Evolutionary conservation across 30 jellyfish, hydroid and myxozoan genomes (phyloP), one percentile per base, ranked within the genome.

Genomic region (Nemopilema nomurai): DNA sequence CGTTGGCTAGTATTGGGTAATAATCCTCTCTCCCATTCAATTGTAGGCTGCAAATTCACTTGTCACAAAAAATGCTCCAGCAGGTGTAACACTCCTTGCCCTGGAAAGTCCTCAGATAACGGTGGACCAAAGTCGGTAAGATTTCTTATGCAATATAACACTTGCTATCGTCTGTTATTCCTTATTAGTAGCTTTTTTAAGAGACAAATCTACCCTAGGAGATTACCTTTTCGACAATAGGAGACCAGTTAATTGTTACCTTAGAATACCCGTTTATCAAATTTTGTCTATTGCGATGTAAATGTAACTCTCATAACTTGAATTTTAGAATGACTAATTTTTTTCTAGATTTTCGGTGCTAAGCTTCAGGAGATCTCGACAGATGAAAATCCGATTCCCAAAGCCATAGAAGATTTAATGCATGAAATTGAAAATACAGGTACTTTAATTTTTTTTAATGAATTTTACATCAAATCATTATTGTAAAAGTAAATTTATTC

Each of bases 21-120:
- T 41, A 41, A 3, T 13, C 57, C 13, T 13, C 13, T 41, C 57
- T 41, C 57, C 13, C 9, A 16, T 76, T 50, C 21, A 16, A 1
- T 80, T 71, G 50, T 31, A 92, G 98, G 92, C n/a, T 92, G 98
- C 86, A 74, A 79, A 32, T 87, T 87, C 83, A 88, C 98, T 20
- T 92, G 98, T 49, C 98, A 92, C 83, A 92, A 88, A 77, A 92
- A 92, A 53, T 92, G 98, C 72, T 82, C 85, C 3, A 49, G 82
- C 18, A 92, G 83, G 71, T 86, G 82, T 49, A 24, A 85, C 26
- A 67, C 41, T 20, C 33, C 96, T 4, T 92, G 98, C 68, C 71
- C 68, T 32, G 98, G 98, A 18, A 66, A 90, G 66, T 30, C 90
- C 8, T 84, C 96, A 26, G 91, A 96, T n/a, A 51, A 79, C 1